These are phyloP conservation scores for Sciaenops ocellatus DNA, from an alignment of 2,797 vertebrate genomes.

Conservation along the genomic window DNA sequence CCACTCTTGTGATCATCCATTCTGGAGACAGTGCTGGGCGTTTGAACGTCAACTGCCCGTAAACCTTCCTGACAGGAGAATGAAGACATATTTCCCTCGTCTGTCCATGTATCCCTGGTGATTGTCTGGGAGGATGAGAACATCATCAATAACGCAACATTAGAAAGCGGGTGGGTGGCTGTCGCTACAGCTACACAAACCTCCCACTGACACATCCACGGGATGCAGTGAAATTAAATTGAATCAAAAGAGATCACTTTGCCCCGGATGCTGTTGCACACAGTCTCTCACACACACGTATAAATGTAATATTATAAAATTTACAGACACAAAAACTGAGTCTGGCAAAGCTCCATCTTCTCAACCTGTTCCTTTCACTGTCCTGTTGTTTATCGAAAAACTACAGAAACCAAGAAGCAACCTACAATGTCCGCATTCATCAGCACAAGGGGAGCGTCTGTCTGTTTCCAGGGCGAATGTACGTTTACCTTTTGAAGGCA, in stretches of 20 bases:
- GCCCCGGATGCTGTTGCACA: background rate
- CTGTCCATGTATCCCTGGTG: constrained; percentile 67
- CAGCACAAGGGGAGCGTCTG: constrained; percentile 30
- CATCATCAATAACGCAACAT: constrained; percentile 77
- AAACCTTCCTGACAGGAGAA: constrained; percentile 74
- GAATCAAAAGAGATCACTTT: constrained; percentile 60
- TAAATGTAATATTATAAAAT: constrained; percentile 36
- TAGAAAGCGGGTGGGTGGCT: constrained; percentile 59
- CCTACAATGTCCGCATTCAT: constrained; percentile 44
- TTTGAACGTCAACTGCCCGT: constrained; percentile 66
- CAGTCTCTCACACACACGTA: background rate
- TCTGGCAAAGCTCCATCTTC: constrained; percentile 22
- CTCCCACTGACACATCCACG: constrained; percentile 61
- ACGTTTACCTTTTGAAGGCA: constrained; percentile 74
- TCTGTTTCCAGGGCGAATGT: constrained; percentile 43
- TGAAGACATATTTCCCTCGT: constrained; percentile 77
- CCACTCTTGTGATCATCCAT: constrained; percentile 57
- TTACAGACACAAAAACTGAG: constrained; percentile 16
- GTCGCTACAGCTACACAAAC: constrained; percentile 55
- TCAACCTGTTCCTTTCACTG: constrained; percentile 21
- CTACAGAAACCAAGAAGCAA: background rate
- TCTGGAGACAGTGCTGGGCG: constrained; percentile 41
- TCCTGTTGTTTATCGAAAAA: constrained; percentile 2
- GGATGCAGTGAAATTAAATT: constrained; percentile 56
- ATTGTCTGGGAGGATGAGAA: constrained; percentile 74